These are phyloP conservation scores for Philypnodon macrostomus DNA, from an alignment of 2,797 vertebrate genomes.

Conservation along the genomic window DNA sequence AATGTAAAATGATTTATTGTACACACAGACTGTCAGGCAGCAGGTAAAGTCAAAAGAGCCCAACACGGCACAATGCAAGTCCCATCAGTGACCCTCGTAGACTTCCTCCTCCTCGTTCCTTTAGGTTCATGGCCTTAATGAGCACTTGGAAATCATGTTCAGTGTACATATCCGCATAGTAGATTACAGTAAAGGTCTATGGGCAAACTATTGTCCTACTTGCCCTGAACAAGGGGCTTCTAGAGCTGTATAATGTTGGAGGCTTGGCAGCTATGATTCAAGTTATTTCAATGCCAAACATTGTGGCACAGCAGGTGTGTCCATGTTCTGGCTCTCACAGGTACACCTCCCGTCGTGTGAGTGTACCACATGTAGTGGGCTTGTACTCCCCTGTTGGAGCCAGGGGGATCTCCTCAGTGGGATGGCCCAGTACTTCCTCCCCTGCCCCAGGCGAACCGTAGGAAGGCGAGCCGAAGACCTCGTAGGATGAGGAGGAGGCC, in stretches of 20 bases:
- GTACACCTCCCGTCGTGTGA: constrained; percentile 97
- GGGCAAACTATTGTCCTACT: constrained; percentile 54
- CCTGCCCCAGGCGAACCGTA: constrained; percentile 76
- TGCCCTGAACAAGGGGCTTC: constrained; percentile 29
- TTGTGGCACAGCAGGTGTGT: constrained; percentile 25
- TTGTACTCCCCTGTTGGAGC: constrained; percentile 97
- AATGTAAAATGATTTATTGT: constrained; percentile 88
- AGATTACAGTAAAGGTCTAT: constrained; percentile 58
- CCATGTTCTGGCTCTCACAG: constrained; percentile 80
- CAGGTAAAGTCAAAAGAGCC: constrained; percentile 80
- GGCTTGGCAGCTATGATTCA: constrained; percentile 41
- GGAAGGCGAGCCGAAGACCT: constrained; percentile 83
- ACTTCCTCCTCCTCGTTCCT: constrained; percentile 59
- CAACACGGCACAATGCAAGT: constrained; percentile 84
- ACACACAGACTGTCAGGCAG: constrained; percentile 89
- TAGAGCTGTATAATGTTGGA: constrained; percentile 42
- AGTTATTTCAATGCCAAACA: constrained; percentile 27
- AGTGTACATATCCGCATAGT: constrained; percentile 46
- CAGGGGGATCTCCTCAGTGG: constrained; percentile 92
- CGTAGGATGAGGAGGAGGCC: constrained; percentile 96
- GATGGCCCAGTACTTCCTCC: constrained; percentile 85
- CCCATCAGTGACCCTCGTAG: constrained; percentile 80
- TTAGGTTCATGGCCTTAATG: constrained; percentile 43
- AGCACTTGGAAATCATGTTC: constrained; percentile 55
- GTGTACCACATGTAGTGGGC: constrained; percentile 92